Evolutionary conservation across 2,113 vertebrate species (phyloP).

Genomic region (Diphyllodes magnificus): DNA sequence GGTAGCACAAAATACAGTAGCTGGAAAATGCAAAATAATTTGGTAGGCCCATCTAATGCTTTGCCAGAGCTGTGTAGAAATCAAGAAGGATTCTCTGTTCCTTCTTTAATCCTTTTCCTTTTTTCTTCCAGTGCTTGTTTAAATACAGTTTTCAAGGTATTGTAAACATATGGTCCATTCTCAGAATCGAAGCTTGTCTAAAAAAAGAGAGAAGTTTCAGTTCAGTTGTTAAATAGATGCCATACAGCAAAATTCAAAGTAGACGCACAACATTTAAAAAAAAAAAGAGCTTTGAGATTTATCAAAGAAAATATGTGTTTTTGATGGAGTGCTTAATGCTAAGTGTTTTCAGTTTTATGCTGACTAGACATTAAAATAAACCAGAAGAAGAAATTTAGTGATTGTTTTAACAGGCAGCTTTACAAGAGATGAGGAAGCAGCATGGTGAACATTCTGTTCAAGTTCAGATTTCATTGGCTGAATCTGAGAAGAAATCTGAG

Average conservation of each 20-base stretch:
- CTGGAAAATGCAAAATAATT: neutral
- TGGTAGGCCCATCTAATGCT: neutral
- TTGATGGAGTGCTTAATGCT: neutral
- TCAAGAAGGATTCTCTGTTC: constrained; percentile 42
- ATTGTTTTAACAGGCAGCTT: neutral
- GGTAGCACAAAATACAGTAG: neutral
- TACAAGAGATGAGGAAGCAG: neutral
- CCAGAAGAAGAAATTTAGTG: neutral
- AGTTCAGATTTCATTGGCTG: neutral
- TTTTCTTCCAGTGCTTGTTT: constrained; percentile 80
- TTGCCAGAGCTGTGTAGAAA: neutral
- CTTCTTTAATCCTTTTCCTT: constrained; percentile 67
- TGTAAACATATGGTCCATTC: constrained; percentile 74
- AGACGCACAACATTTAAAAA: neutral
- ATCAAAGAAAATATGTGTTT: neutral
- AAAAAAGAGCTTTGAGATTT: neutral
- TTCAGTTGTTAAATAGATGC: neutral
- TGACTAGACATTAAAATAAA: neutral
- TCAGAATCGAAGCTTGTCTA: constrained; percentile 80
- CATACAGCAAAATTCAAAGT: neutral
- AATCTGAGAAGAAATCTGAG: neutral
- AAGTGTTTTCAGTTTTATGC: neutral
- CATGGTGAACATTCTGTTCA: neutral
- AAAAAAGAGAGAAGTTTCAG: constrained; percentile 17
- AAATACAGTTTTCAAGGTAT: constrained; percentile 82